Base-by-base conservation (phyloP, 1,140 invertebrate genomes). In the Streblospio benedicti region DNA sequence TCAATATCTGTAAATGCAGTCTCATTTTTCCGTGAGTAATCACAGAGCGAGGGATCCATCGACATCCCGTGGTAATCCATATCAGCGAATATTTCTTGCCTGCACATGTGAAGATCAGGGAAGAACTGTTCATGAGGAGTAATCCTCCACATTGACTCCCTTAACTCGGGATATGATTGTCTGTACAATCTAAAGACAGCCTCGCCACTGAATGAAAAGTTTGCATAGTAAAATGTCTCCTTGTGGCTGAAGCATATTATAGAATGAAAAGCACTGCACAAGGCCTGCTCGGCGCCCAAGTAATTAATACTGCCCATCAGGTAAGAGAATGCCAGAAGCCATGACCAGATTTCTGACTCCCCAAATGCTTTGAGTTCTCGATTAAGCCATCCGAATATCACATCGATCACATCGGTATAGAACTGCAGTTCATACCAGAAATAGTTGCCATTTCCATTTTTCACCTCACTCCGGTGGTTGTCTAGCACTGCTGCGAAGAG, bases 191-290 rank as follows among this genome's bases (percentile, higher is more conserved):
- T 27, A 43, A 62, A 62, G 12, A 45, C 31, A n/a, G 60, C 60
- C 18, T 62, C 60, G 14, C 52, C 60, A 31, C 54, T 41, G 60
- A 62, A 62, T 12, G 60, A 57, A 49, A 30, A 62, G 53, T 62
- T 62, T 20, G 60, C 60, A 49, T 62, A 62, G 45, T 57, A 45
- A 55, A 57, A 58, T 9, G 60, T 62, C 60, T 62, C 60, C n/a
- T 35, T 38, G 35, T 62, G 60, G 47, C 60, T 62, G 60, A 62
- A 58, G 44, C 60, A 62, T 25, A 57, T 45, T 27, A 62, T 35
- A 6, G 60, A 47, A 35, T 62, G 54, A 47, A 57, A 62, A 23
- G 49, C 54, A 14, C 28, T 28, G 27, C 60, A 62, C 54, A 62
- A 23, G n/a, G 60, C 45, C 60, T 62, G 60, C 44, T 62, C 60